These are phyloP conservation scores for Lasioglossum villosulum DNA, from an alignment of 2,888 invertebrate species.

Conservation along the genomic window DNA sequence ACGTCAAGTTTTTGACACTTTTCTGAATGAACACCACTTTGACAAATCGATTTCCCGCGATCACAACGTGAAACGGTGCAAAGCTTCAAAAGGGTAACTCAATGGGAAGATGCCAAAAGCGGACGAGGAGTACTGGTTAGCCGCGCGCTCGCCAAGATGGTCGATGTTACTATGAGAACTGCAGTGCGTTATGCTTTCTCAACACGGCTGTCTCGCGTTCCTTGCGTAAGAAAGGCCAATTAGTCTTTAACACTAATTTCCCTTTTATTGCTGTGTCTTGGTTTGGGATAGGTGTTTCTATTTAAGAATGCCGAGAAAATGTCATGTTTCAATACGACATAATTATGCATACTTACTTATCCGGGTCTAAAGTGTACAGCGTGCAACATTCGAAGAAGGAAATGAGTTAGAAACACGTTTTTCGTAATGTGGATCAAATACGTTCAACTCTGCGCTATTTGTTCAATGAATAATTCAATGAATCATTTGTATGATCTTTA, in stretches of 20 bases:
- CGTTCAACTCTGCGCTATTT: too few relatives aligned
- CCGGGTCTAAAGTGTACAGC: neutral
- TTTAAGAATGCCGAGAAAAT: neutral
- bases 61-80: conserved; percentile 12
- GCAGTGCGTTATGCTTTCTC: conserved; percentile 81
- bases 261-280: conserved; percentile 57
- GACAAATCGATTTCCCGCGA: neutral
- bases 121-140: conserved; percentile 52
- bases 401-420: neutral
- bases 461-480: too few relatives aligned
- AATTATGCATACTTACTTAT: conserved; percentile 18
- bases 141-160: conserved; percentile 53
- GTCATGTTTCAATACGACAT: neutral
- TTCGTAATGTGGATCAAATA: too few relatives aligned
- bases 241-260: conserved; percentile 66
- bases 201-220: conserved; percentile 70
- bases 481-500: too few relatives aligned
- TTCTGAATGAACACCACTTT: neutral
- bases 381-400: conserved; percentile 10
- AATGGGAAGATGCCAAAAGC: conserved; percentile 46
- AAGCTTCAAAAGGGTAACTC: conserved; percentile 31
- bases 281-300: conserved; percentile 32
- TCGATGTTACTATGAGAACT: conserved; percentile 65
- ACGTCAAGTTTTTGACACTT: neutral
- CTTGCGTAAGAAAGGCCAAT: conserved; percentile 74